These are phyloP conservation scores for Indicator indicator DNA, from an alignment of 2,113 vertebrate species.

Conservation along the genomic window DNA sequence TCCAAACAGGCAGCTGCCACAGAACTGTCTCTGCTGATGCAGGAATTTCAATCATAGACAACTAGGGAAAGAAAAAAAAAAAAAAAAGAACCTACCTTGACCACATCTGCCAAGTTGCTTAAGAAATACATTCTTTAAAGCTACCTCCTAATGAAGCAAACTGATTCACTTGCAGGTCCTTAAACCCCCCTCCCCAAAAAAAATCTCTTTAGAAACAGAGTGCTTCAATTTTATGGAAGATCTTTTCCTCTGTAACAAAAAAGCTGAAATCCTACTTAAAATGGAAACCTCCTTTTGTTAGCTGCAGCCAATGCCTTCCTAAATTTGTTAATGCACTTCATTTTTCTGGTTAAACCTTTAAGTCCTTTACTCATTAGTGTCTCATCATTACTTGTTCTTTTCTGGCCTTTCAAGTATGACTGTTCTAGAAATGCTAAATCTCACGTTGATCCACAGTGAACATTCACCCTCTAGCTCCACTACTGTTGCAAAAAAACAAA, in stretches of 20 bases:
- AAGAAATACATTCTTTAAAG: slow-evolving; percentile 20
- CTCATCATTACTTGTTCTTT: not conserved
- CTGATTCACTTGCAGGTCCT: not conserved
- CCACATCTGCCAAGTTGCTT: not conserved
- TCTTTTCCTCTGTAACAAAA: not conserved
- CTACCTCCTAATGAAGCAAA: not conserved
- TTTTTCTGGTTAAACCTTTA: slow-evolving; percentile 44
- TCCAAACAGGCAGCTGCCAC: not conserved
- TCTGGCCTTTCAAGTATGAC: not conserved
- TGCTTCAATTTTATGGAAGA: not conserved
- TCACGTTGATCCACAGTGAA: slow-evolving; percentile 26
- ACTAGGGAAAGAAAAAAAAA: not conserved
- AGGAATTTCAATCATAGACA: not conserved
- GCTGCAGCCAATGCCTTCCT: not conserved
- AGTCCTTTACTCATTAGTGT: slow-evolving; percentile 29
- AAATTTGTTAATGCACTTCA: slow-evolving; percentile 22
- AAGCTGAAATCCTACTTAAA: not conserved
- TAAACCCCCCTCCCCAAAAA: not conserved
- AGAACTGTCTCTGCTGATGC: not conserved
- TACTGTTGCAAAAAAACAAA: not conserved
- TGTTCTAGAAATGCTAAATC: slow-evolving; percentile 21
- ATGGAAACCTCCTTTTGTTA: not conserved
- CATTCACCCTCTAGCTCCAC: not conserved
- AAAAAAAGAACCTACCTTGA: not conserved
- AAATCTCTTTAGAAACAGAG: not conserved